Conservation (phyloP, 1,140 invertebrate species). For the Calosoma granatense region DNA sequence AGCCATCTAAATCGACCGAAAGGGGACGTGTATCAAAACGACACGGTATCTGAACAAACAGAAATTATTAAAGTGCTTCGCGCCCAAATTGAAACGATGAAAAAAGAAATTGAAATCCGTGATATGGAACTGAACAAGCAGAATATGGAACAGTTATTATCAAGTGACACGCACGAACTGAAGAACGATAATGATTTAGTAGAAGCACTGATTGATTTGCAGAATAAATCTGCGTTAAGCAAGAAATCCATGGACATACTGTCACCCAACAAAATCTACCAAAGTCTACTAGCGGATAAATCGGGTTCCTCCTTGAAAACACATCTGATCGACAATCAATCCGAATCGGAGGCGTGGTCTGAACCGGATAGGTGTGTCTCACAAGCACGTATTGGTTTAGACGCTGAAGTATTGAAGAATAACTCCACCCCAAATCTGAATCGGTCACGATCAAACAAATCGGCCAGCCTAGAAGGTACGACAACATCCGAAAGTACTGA, state of each 20-base stretch:
- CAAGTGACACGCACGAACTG: background rate
- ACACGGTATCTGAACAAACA: slow-evolving; percentile 25
- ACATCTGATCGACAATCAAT: slow-evolving; percentile 39
- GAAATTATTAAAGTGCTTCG: slow-evolving; percentile 28
- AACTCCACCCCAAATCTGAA: slow-evolving; percentile 26
- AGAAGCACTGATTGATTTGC: slow-evolving; percentile 9
- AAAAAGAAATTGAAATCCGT: slow-evolving; percentile 35
- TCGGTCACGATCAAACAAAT: slow-evolving; percentile 16
- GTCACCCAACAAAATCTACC: background rate
- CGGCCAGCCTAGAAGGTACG: slow-evolving; percentile 1
- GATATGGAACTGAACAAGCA: slow-evolving; percentile 36
- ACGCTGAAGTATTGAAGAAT: slow-evolving; percentile 27
- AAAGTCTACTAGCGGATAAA: slow-evolving; percentile 13
- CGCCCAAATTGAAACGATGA: slow-evolving; percentile 33
- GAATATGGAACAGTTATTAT: slow-evolving; percentile 10
- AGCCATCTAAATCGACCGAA: slow-evolving; percentile 25
- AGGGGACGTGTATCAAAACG: slow-evolving; percentile 24
- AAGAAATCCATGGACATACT: background rate
- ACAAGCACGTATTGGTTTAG: slow-evolving; percentile 61
- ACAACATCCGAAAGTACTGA: slow-evolving; percentile 19
- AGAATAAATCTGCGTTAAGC: background rate
- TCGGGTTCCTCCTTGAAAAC: slow-evolving; percentile 12
- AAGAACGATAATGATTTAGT: slow-evolving; percentile 14
- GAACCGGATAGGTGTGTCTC: slow-evolving; percentile 74
- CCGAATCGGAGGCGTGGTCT: slow-evolving; percentile 69